Conservation (phyloP, 2,888 invertebrate genomes). For the Furcula furcula region DNA sequence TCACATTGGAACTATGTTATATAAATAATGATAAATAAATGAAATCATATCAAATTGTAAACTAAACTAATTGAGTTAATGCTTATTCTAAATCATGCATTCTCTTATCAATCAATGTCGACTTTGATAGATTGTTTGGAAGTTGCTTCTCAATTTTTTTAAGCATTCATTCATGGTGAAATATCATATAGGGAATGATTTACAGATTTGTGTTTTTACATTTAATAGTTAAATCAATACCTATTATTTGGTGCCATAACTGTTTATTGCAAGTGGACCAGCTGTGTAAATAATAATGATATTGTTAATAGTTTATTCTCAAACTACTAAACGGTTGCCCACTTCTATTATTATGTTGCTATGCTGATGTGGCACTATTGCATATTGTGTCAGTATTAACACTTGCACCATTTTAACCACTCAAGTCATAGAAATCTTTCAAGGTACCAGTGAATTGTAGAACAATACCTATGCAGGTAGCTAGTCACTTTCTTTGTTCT, state of each 20-base stretch:
- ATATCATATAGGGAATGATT: constrained; percentile 21
- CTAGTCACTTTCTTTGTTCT: constrained; percentile 48
- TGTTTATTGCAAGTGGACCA: constrained; percentile 36
- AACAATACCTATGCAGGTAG: constrained; percentile 34
- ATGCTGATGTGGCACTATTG: constrained; percentile 21
- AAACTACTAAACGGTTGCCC: constrained; percentile 19
- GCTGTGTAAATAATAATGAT: constrained; percentile 38
- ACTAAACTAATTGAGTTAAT: constrained; percentile 34
- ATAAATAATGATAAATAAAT: constrained; percentile 12
- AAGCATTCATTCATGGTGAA: constrained; percentile 27
- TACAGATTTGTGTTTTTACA: constrained; percentile 11
- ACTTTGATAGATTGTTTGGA: constrained; percentile 20
- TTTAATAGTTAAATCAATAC: constrained; percentile 19
- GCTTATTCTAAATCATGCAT: constrained; percentile 33
- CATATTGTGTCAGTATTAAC: constrained; percentile 37
- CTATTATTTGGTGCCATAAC: constrained; percentile 58
- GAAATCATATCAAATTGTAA: constrained; percentile 55
- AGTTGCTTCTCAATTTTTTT: constrained; percentile 20
- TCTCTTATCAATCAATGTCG: constrained; percentile 25
- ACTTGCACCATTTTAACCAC: constrained; percentile 31
- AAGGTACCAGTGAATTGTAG: constrained; percentile 30
- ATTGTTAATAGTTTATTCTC: constrained; percentile 25
- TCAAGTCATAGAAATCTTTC: constrained; percentile 28
- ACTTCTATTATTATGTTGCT: constrained; percentile 22
- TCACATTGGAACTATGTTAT: constrained; percentile 24